Conservation (phyloP, 2,113 vertebrate genomes). For the Patagioenas fasciata region DNA sequence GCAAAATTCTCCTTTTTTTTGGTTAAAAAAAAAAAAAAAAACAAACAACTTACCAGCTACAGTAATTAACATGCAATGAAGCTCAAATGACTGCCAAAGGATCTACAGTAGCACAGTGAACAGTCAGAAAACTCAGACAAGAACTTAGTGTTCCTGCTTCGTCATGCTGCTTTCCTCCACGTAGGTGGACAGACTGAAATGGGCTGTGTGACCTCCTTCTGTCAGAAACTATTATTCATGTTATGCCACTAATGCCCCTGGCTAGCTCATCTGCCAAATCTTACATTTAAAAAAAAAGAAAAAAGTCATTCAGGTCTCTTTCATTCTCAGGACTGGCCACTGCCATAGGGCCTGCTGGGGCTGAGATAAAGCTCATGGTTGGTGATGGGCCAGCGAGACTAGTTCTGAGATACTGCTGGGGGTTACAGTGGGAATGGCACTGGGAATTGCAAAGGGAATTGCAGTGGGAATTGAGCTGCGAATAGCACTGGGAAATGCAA, state of each 20-base stretch:
- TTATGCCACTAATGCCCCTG: slow-evolving; percentile 41
- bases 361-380: not conserved
- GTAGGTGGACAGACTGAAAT: slow-evolving; percentile 58
- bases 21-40: not conserved
- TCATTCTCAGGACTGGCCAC: not conserved
- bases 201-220: slow-evolving; percentile 65
- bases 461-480: not conserved
- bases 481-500: not conserved
- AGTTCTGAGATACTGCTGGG: too few relatives aligned
- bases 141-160: slow-evolving; percentile 65
- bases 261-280: slow-evolving; percentile 13
- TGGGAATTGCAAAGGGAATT: not conserved
- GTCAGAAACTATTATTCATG: slow-evolving; percentile 62
- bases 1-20: not conserved
- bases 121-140: slow-evolving; percentile 59
- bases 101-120: slow-evolving; percentile 48
- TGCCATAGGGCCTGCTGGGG: not conserved
- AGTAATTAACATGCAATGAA: slow-evolving; percentile 47
- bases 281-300: not conserved
- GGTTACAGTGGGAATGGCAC: not conserved
- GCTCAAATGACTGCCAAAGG: slow-evolving; percentile 20
- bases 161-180: slow-evolving; percentile 51
- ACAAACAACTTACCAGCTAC: not conserved
- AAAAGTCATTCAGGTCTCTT: not conserved
- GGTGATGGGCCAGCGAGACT: too few relatives aligned